Base-by-base conservation (phyloP, 1,140 invertebrate species). In the Anastrepha obliqua region DNA sequence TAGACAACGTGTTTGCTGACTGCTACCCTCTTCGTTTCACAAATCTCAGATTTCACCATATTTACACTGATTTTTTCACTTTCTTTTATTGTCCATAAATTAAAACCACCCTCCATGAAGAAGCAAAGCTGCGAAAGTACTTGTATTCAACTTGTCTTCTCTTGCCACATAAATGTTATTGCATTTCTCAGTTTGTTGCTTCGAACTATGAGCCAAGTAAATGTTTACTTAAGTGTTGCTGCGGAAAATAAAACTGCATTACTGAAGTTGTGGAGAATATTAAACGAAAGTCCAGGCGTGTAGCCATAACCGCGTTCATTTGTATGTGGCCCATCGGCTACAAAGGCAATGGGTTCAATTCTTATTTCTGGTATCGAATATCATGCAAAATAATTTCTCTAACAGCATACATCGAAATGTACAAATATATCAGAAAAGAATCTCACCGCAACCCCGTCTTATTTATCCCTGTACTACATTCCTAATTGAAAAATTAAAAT, bases 171-270 rank as follows among this genome's bases (percentile, higher is more conserved):
- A 62, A 39, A 67, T 67, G 29, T 67, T 20, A 7, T 67, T 67
- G 29, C 47, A 51, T 81, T 11, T 47, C 67, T 74, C 51, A 81
- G n/a, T 55, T 20, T 81, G 74, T 81, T 55, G 74, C 17, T 81
- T 2, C 20, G 17, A 47, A 74, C 15, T 74, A 3, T 81, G n/a
- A 6, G 47, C 47, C 51, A 81, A 81, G 74, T 81, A 81, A 81
- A 81, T 81, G 74, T 81, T 81, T 81, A 20, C n/a, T 55, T 81
- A 81, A 81, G 74, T 58, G 51, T 55, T 81, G 74, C 74, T 55
- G 51, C 47, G 55, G n/a, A 20, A 51, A 15, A 20, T n/a, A 51
- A 81, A 62, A n/a, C 51, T 55, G 47, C 47, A 42, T 55, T 29
- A n/a, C n/a, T 20, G 47, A 55, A 55, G 17, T 9, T n/a, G 47